Conservation (phyloP, 2,797 vertebrate species). For the Bovichtus diacanthus region DNA sequence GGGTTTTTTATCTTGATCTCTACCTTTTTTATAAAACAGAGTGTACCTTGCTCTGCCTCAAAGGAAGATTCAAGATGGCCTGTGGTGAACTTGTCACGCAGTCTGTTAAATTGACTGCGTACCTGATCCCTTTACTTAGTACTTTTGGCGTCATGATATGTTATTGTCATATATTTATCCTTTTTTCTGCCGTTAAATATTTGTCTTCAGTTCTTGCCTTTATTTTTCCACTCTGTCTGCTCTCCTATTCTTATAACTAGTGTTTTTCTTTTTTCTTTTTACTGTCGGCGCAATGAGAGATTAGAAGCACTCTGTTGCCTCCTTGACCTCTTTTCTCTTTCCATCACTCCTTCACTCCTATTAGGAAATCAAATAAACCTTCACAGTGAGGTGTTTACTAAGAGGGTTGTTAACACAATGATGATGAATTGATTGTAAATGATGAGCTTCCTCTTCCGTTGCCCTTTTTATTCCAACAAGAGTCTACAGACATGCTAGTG, state of each 20-base stretch:
- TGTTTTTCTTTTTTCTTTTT: constrained; percentile 14
- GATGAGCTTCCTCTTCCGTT: constrained; percentile 20
- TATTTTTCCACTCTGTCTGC: constrained; percentile 13
- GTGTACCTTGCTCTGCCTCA: constrained; percentile 26
- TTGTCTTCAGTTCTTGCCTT: constrained; percentile 5
- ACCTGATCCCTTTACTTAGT: constrained; percentile 19
- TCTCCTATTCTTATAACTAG: constrained; percentile 2
- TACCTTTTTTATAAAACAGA: constrained; percentile 40
- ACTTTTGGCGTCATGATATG: constrained; percentile 19
- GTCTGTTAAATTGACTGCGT: constrained; percentile 32
- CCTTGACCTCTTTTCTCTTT: constrained; percentile 26
- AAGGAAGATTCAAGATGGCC: constrained; percentile 30
- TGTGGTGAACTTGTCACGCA: constrained; percentile 35
- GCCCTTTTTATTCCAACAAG: background rate
- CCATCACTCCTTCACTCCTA: constrained; percentile 25
- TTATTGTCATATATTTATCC: constrained; percentile 27
- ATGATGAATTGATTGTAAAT: constrained; percentile 29
- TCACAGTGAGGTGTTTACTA: constrained; percentile 44
- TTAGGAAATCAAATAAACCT: constrained; percentile 60
- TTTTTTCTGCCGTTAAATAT: constrained; percentile 20
- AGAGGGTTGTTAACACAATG: constrained; percentile 43
- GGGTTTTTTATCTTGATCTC: constrained; percentile 51
- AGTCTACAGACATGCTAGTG: background rate
- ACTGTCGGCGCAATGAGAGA: constrained; percentile 5
- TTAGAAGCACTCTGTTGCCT: constrained; percentile 25